phyloP scores from a whole-genome alignment of 1,140 invertebrate species.

The Scylla paramamosain region DNA sequence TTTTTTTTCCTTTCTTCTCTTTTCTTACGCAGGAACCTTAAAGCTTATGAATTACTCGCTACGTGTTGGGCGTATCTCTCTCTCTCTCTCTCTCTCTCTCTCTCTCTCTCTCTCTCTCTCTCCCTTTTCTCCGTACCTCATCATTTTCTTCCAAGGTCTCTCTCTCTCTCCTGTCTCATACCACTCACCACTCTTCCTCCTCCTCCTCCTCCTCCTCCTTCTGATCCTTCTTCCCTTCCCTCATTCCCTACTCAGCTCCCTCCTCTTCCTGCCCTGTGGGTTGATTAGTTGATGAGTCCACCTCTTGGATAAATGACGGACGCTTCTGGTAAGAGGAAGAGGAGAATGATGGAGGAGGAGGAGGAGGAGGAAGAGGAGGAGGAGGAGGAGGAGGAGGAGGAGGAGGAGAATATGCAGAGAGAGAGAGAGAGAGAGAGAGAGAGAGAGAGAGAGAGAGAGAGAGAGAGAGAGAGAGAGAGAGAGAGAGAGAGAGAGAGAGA shows the following conservation, averaged over 20 bases:
- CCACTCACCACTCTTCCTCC: background rate
- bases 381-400: background rate
- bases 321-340: background rate
- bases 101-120: background rate
- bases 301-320: background rate
- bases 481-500: background rate
- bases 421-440: background rate
- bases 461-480: conserved; percentile 36
- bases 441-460: conserved; percentile 38
- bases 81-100: background rate
- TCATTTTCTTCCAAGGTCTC: background rate
- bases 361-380: background rate
- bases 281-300: background rate
- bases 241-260: background rate
- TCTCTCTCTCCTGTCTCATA: background rate
- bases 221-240: background rate
- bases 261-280: background rate
- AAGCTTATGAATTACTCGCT: background rate
- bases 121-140: background rate
- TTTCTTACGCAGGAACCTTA: background rate
- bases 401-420: background rate
- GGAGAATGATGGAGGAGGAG: background rate
- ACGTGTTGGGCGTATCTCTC: background rate
- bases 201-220: background rate
- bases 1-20: background rate